Conservation (phyloP, 2,113 vertebrate species). For the Chitala chitala region DNA sequence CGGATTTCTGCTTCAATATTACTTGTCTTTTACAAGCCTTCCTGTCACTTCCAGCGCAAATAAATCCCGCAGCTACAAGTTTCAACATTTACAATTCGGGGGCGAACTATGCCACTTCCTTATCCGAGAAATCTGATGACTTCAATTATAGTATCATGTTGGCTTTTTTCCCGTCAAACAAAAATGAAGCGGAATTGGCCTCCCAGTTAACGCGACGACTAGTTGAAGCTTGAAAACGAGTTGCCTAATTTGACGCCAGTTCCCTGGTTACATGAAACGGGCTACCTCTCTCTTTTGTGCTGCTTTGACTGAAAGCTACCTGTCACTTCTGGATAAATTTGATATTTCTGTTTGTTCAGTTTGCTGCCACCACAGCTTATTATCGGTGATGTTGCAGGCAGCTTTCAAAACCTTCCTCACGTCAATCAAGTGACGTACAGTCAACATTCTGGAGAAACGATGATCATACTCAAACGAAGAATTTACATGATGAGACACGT, state of each 20-base stretch:
- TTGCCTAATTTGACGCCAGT: not conserved
- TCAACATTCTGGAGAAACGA: not conserved
- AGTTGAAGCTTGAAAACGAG: constrained; percentile 1
- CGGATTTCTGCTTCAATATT: not conserved
- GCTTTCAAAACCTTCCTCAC: not conserved
- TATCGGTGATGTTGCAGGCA: not conserved
- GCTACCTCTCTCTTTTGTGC: not conserved
- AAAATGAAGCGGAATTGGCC: not conserved
- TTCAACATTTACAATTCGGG: not conserved
- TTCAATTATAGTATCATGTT: constrained; percentile 14
- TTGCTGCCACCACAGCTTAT: not conserved
- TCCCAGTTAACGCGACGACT: not conserved
- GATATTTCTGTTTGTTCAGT: not conserved
- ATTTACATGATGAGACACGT: constrained; percentile 16
- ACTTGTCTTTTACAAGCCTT: not conserved
- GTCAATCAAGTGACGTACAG: constrained; percentile 4
- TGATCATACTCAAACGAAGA: not conserved
- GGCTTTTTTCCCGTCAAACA: not conserved
- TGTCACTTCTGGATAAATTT: not conserved
- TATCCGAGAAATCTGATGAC: constrained; percentile 17
- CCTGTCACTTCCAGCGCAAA: constrained; percentile 1
- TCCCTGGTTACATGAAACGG: not conserved
- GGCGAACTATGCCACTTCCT: not conserved
- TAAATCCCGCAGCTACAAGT: not conserved
- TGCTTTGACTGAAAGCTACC: constrained; percentile 20